A percentile compares a stretch with the other conserved stretches of the same genome.
Evolutionary conservation across 2,113 vertebrate species (phyloP).

Genomic region (Centropus bengalensis): DNA sequence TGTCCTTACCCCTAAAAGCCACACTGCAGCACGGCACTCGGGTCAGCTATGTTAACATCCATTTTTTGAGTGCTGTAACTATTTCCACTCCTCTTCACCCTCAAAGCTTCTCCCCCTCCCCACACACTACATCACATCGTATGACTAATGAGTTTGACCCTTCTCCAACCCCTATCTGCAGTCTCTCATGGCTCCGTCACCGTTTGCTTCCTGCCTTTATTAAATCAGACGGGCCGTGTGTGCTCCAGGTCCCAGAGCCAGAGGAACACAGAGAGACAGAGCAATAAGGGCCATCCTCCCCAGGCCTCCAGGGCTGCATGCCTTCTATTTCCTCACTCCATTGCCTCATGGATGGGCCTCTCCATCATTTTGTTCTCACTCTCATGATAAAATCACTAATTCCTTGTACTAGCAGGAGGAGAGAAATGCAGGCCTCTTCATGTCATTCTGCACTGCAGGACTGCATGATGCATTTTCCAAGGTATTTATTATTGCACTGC

Average conservation of each 20-base stretch:
- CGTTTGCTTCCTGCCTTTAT: conserved; percentile 57
- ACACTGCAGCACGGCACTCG: not conserved
- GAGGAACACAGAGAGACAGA: conserved; percentile 41
- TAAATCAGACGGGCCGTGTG: conserved; percentile 62
- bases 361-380: conserved; percentile 24
- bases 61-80: not conserved
- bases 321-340: conserved; percentile 2
- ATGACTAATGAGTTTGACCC: conserved; percentile 70
- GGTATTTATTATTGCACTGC: not conserved
- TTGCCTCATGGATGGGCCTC: not conserved
- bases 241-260: conserved; percentile 7
- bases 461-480: not conserved
- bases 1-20: conserved; percentile 19
- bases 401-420: not conserved
- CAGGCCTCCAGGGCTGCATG: not conserved
- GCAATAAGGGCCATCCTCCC: conserved; percentile 10
- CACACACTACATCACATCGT: conserved; percentile 7
- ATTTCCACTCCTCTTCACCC: not conserved
- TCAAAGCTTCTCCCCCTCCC: conserved; percentile 36
- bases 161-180: conserved; percentile 64
- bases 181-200: conserved; percentile 54
- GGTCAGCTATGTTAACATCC: not conserved
- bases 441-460: not conserved
- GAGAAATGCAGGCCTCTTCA: not conserved
- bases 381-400: conserved; percentile 4